Evolutionary conservation across 2,113 vertebrate species (phyloP).

Genomic region (Gobiocypris rarus): DNA sequence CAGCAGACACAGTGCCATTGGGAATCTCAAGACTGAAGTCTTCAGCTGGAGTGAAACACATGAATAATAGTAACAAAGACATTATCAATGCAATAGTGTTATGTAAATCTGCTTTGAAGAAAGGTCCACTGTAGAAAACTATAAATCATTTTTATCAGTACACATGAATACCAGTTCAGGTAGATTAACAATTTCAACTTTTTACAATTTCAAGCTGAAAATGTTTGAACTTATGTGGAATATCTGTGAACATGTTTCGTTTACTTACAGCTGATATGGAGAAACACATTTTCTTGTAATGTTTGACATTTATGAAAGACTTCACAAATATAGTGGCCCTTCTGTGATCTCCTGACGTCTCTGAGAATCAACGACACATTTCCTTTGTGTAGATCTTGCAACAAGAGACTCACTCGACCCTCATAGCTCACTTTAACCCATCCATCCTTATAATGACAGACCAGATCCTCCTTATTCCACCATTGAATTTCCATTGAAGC

Average conservation of each 20-base stretch:
- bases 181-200: background rate
- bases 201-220: background rate
- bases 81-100: background rate
- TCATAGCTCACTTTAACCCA: constrained; percentile 27
- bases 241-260: background rate
- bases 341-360: constrained; percentile 1
- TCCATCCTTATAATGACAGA: constrained; percentile 36
- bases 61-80: background rate
- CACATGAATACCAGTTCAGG: too few species aligned
- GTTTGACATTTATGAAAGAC: background rate
- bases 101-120: background rate
- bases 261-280: constrained; percentile 3
- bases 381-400: constrained; percentile 38
- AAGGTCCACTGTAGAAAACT: background rate
- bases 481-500: constrained; percentile 51
- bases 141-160: too few species aligned
- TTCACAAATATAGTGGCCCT: background rate
- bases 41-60: background rate
- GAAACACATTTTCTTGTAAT: background rate
- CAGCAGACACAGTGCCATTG: background rate
- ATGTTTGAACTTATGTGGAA: too few species aligned
- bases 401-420: constrained; percentile 17
- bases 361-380: constrained; percentile 53
- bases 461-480: constrained; percentile 22
- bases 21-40: background rate